Base-by-base conservation (phyloP, 2,797 vertebrate species). In the Chromis chromis region DNA sequence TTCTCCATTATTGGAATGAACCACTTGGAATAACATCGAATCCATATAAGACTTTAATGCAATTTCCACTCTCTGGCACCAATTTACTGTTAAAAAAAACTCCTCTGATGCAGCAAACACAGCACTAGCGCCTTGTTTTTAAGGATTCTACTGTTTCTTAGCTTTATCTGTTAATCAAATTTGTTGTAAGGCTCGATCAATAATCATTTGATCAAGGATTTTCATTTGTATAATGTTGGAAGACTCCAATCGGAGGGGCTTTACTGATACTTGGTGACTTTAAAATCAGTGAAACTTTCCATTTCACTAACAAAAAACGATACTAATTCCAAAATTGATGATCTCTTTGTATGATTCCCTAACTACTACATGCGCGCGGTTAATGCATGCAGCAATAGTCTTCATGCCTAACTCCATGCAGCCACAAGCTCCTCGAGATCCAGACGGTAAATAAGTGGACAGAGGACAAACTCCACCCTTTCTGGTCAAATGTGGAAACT, bases 401-500 rank as follows among this genome's bases (percentile, higher is more conserved):
- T n/a, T 61, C 19, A 10, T 9, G 21, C 31, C 25, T 67, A 24
- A 49, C 57, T 52, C n/a, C 59, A 36, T 46, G 16, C 44, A 61
- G 46, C 52, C 58, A 28, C 36, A 58, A 63, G 21, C 62, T 66
- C 60, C 69, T 62, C 55, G 62, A 76, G 67, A 77, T 27, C 50
- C 71, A 82, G 62, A 68, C 59, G 1, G 68, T 67, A 65, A 83
- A 82, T 79, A 79, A 70, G 50, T 46, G 52, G 55, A 49, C 36
- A 42, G 60, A 70, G 66, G 49, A 74, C 56, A 50, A 74, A 74
- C 84, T 86, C 86, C 90, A 83, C 90, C 88, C 85, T 87, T 74
- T 75, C 81, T 79, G 77, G 58, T 84, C 63, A 65, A 71, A 68
- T 84, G 84, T 90, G 90, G 86, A 91, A 91, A 89, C 81, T 87